Conservation (phyloP, 2,888 invertebrate species). For the Dasypolia templi region DNA sequence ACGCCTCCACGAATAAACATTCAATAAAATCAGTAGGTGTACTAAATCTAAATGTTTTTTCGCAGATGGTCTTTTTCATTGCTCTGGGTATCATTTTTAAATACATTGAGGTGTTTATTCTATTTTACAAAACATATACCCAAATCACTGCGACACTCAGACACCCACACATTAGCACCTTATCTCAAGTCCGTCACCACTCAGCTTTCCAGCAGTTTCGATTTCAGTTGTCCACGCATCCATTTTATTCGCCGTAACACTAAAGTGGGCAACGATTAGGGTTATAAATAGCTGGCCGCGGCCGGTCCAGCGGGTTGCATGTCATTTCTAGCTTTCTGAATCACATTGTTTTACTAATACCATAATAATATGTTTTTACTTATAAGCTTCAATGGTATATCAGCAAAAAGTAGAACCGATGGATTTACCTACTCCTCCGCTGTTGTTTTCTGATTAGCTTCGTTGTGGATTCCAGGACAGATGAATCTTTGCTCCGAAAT, state of each 20-base stretch:
- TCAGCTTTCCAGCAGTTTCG: conserved; percentile 49
- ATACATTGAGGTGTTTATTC: neutral
- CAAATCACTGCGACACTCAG: no score
- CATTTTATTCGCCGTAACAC: conserved; percentile 52
- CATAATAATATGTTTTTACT: neutral
- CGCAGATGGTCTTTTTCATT: neutral
- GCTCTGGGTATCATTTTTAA: neutral
- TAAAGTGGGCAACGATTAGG: conserved; percentile 42
- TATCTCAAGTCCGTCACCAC: conserved; percentile 1
- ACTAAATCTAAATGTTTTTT: neutral
- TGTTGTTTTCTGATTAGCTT: neutral
- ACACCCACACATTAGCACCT: neutral
- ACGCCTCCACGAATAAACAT: no score
- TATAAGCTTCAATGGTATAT: neutral
- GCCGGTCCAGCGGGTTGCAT: conserved; percentile 17
- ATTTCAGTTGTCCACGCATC: conserved; percentile 40
- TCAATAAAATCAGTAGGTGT: neutral
- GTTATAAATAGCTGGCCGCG: conserved; percentile 53
- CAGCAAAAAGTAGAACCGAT: neutral
- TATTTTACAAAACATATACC: no score
- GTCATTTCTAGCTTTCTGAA: conserved; percentile 44
- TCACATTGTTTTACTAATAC: conserved; percentile 3
- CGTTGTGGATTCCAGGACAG: no score
- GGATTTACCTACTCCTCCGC: neutral
- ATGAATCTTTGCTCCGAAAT: neutral